These are phyloP conservation scores for Gavialis gangeticus DNA, from an alignment of 2,113 vertebrate genomes.

Conservation along the genomic window DNA sequence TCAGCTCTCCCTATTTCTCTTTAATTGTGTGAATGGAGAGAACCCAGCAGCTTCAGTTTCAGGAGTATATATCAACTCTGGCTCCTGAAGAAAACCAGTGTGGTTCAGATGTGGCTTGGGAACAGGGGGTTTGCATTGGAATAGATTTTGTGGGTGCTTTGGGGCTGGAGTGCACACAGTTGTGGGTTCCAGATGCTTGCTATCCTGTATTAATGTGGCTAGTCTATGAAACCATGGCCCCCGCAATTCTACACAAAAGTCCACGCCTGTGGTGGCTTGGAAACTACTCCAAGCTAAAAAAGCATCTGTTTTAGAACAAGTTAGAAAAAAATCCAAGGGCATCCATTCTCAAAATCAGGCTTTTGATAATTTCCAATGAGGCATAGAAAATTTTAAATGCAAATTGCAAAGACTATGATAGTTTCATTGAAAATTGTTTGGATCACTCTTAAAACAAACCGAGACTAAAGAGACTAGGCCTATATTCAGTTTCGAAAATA, in stretches of 20 bases:
- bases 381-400: neutral
- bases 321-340: conserved; percentile 44
- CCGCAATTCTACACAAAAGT: conserved; percentile 75
- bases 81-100: conserved; percentile 78
- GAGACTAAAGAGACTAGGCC: too few species aligned
- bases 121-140: conserved; percentile 77
- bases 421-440: neutral
- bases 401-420: neutral
- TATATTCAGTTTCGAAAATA: too few species aligned
- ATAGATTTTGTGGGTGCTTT: conserved; percentile 76
- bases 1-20: conserved; percentile 11
- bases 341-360: neutral
- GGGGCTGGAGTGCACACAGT: conserved; percentile 72
- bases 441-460: neutral
- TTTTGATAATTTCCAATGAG: neutral
- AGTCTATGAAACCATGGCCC: conserved; percentile 80
- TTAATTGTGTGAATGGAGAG: conserved; percentile 54
- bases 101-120: conserved; percentile 79
- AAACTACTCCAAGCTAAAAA: conserved; percentile 65
- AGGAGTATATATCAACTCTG: conserved; percentile 66
- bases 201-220: conserved; percentile 81
- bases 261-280: conserved; percentile 72
- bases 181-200: conserved; percentile 84
- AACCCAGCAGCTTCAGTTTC: conserved; percentile 71
- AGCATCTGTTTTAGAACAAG: conserved; percentile 57